phyloP scores from a whole-genome alignment of 1,140 invertebrate species.

The Bacillus rossius region DNA sequence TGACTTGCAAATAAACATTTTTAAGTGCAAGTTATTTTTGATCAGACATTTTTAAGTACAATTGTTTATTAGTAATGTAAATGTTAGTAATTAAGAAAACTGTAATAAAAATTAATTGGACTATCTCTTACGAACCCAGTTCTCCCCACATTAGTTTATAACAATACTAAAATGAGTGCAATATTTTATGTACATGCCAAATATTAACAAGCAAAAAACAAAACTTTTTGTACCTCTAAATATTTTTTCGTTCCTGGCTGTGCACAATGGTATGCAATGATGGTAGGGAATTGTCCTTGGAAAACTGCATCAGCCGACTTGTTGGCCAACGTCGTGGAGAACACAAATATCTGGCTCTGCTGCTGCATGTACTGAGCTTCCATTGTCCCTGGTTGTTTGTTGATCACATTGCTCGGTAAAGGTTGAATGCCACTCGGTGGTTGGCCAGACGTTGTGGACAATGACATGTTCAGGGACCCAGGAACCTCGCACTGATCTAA shows the following conservation, averaged over 20 bases:
- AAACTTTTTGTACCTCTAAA: slow-evolving; percentile 62
- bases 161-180: too few relatives aligned
- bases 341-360: slow-evolving; percentile 97
- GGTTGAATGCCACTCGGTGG: slow-evolving; percentile 53
- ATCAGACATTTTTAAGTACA: too few relatives aligned
- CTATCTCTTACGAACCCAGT: too few relatives aligned
- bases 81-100: too few relatives aligned
- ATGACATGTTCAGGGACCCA: not conserved
- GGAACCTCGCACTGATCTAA: not conserved
- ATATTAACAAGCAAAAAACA: too few relatives aligned
- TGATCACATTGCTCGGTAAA: slow-evolving; percentile 68
- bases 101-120: too few relatives aligned
- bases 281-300: slow-evolving; percentile 81
- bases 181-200: too few relatives aligned
- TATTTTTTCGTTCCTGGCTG: slow-evolving; percentile 93
- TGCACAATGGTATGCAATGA: slow-evolving; percentile 92
- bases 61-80: too few relatives aligned
- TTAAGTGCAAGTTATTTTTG: too few relatives aligned
- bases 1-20: too few relatives aligned
- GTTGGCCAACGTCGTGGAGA: slow-evolving; percentile 90
- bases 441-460: slow-evolving; percentile 9
- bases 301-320: slow-evolving; percentile 89
- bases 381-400: slow-evolving; percentile 72
- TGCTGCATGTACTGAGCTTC: slow-evolving; percentile 87
- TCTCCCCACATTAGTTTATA: too few relatives aligned